A percentile compares a stretch with the other conserved stretches of the same genome.
Conservation (phyloP, 2,888 invertebrate species). For the Pammene aurita region DNA sequence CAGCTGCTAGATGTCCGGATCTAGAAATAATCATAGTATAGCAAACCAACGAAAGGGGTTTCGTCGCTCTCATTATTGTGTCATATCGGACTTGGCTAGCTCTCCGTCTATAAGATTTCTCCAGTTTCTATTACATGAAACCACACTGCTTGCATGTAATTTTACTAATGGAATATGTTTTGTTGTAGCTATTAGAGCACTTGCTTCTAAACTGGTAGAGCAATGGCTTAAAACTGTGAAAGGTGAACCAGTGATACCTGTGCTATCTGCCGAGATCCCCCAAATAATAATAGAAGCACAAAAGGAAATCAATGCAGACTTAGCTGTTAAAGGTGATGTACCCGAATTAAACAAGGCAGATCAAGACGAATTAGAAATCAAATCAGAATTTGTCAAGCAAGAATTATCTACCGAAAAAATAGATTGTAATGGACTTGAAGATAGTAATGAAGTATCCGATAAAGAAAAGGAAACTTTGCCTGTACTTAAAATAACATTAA, state of each 20-base stretch:
- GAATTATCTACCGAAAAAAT: constrained; percentile 43
- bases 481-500: constrained; percentile 85
- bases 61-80: no score
- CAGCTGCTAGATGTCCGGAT: no score
- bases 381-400: constrained; percentile 42
- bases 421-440: constrained; percentile 36
- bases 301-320: constrained; percentile 52
- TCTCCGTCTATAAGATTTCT: no score
- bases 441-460: constrained; percentile 51
- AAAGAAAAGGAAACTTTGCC: constrained; percentile 68
- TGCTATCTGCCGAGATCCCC: constrained; percentile 68
- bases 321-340: constrained; percentile 48
- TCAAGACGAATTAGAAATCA: constrained; percentile 46
- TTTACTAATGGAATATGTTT: constrained; percentile 46
- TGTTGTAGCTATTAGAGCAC: constrained; percentile 87
- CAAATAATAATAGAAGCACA: constrained; percentile 65
- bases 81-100: no score
- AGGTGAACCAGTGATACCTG: constrained; percentile 84
- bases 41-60: no score
- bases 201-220: constrained; percentile 92
- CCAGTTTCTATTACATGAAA: neutral
- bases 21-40: no score
- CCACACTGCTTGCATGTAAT: neutral
- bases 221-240: constrained; percentile 96
- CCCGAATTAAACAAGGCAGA: constrained; percentile 43